Evolutionary conservation across 2,113 vertebrate genomes (phyloP), one percentile per base, ranked within the genome.

Genomic region (Colius striatus): DNA sequence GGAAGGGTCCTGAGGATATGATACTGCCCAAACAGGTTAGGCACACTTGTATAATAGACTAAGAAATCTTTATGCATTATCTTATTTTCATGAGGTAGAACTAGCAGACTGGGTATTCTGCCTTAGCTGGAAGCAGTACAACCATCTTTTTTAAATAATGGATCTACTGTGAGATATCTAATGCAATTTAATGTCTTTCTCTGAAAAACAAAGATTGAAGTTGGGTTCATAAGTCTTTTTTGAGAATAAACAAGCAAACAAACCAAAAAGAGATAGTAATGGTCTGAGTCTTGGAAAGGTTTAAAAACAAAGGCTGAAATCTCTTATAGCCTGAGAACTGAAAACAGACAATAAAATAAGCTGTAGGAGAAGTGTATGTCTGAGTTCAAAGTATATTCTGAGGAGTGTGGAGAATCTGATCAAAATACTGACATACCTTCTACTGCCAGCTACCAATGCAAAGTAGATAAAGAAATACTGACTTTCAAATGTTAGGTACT

Each of bases 41-140:
- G 70, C n/a, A 67, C 43, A 66, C 41, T 84, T 58, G 5, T 53
- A 43, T 10, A 91, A 29, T 71, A 67, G 65, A 66, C 27, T 58
- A 19, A 65, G 45, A 96, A 93, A 94, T 70, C 26, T 73, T 84
- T n/a, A 34, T 50, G 32, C 26, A 43, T 68, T 63, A 54, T 76
- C 96, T 95, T 95, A 67, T 95, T 97, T 97, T 97, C 55, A 75
- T 48, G 88, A 70, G 62, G 36, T 87, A 75, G 66, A 96, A 94
- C 36, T 95, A 41, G 38, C 38, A 95, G 60, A 51, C 26, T 32
- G 27, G 10, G 21, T 82, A 87, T 82, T 95, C 77, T 72, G 32
- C 19, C 53, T 96, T 68, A 89, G 27, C 22, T 88, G 74, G 70
- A 96, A 94, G 71, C 36, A 89, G 11, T 75, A 79, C 21, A 75